Conservation (phyloP, 2,113 vertebrate species). For the Albula glossodonta region DNA sequence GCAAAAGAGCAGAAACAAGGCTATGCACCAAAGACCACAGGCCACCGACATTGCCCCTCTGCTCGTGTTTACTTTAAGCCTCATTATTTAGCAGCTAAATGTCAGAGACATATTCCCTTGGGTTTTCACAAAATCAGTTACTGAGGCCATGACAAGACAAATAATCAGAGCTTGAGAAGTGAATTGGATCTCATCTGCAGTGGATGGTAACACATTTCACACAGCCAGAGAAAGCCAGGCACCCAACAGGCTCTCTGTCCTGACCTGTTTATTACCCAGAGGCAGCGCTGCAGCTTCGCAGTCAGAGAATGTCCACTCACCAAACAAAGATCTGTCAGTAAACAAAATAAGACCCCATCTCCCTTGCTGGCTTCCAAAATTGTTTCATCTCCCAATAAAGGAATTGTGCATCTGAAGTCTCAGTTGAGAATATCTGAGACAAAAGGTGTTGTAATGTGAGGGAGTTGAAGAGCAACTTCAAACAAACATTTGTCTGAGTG, state of each 20-base stretch:
- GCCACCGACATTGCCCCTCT: too few species aligned
- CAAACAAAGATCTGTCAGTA: constrained; percentile 5
- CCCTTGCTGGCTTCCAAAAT: background rate
- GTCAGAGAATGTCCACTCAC: background rate
- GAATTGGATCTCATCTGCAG: too few species aligned
- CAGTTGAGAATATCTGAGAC: background rate
- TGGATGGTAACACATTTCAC: background rate
- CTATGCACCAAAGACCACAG: background rate
- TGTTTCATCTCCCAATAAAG: background rate
- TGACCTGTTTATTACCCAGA: background rate
- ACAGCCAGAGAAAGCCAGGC: background rate
- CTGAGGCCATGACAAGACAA: too few species aligned
- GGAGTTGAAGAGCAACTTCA: background rate
- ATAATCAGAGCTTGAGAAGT: too few species aligned
- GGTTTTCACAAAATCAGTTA: too few species aligned
- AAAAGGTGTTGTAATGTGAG: background rate
- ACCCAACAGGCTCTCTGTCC: background rate
- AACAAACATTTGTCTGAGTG: background rate
- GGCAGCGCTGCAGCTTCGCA: background rate
- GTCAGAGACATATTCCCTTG: too few species aligned
- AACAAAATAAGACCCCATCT: background rate
- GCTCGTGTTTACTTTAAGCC: too few species aligned
- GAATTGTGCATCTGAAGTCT: background rate
- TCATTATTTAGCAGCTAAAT: too few species aligned
- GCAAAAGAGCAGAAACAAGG: background rate